phyloP scores from a whole-genome alignment of 2,888 invertebrate genomes.

The Calliscelio sp. region DNA sequence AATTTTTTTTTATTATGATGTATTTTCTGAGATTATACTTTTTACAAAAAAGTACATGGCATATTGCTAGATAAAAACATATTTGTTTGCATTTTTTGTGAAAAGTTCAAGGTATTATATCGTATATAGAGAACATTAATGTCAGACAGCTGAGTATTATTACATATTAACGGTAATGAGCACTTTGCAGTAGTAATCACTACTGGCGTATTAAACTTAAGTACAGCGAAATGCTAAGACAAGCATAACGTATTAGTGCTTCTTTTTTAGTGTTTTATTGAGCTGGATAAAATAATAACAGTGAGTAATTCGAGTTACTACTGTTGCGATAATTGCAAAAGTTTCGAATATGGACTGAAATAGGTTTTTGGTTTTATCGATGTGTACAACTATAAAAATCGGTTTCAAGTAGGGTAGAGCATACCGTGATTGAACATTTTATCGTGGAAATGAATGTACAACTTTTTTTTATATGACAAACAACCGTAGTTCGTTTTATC shows the following conservation, averaged over 20 bases:
- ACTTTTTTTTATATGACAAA: constrained; percentile 1
- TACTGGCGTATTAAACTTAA: constrained; percentile 33
- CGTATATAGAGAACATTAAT: constrained; percentile 14
- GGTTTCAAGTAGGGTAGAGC: constrained; percentile 5
- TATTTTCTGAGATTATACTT: too few relatives aligned
- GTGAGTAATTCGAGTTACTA: constrained; percentile 23
- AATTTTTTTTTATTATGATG: too few relatives aligned
- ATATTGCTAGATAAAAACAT: not conserved
- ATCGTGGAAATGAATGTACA: constrained; percentile 15
- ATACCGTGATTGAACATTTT: constrained; percentile 23
- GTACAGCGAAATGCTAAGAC: constrained; percentile 15
- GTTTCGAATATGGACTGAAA: constrained; percentile 3
- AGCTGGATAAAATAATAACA: constrained; percentile 19
- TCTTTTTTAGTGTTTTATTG: constrained; percentile 30
- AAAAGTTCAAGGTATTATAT: not conserved
- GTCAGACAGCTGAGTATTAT: constrained; percentile 29
- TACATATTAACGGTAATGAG: constrained; percentile 36
- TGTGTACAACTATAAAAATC: constrained; percentile 25
- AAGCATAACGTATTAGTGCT: constrained; percentile 24
- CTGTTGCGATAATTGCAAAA: constrained; percentile 44
- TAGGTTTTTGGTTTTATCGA: constrained; percentile 28
- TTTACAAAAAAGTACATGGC: too few relatives aligned
- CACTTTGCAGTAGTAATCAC: constrained; percentile 35
- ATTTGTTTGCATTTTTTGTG: not conserved
- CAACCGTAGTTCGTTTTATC: not conserved